Evolutionary conservation across 2,888 invertebrate species (phyloP).

Genomic region (Cerceris rybyensis): DNA sequence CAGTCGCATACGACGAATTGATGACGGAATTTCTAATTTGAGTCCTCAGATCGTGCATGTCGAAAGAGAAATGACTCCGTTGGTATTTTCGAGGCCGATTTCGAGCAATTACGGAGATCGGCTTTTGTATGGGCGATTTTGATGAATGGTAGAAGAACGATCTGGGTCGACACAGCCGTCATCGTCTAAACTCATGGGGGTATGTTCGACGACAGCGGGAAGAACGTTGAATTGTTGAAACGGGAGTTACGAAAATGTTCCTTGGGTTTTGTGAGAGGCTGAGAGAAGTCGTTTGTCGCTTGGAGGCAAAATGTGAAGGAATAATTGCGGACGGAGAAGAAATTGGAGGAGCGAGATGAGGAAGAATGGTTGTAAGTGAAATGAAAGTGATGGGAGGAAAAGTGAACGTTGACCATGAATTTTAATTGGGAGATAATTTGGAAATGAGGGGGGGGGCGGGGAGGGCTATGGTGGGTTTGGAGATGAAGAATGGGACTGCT

Average conservation of each 20-base stretch:
- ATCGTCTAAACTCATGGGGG: neutral
- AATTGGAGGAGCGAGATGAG: too few species aligned
- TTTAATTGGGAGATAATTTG: too few species aligned
- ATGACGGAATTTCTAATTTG: slow-evolving; percentile 61
- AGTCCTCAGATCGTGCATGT: slow-evolving; percentile 49
- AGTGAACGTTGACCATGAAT: too few species aligned
- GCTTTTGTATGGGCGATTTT: slow-evolving; percentile 44
- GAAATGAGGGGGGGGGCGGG: too few species aligned
- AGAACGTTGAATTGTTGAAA: neutral
- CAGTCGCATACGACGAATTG: slow-evolving; percentile 24
- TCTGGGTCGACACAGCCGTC: slow-evolving; percentile 39
- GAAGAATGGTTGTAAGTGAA: too few species aligned
- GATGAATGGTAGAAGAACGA: slow-evolving; percentile 45
- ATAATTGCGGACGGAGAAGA: too few species aligned
- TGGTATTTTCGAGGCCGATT: slow-evolving; percentile 51
- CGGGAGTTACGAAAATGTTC: neutral
- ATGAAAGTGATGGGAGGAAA: too few species aligned
- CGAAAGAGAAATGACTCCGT: slow-evolving; percentile 59
- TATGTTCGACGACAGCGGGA: neutral
- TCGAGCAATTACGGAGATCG: slow-evolving; percentile 54
- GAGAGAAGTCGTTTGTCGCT: too few species aligned
- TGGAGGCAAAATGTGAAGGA: too few species aligned
- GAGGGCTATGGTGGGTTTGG: too few species aligned
- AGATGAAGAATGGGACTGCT: too few species aligned
- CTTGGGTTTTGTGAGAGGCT: too few species aligned